phyloP scores from a whole-genome alignment of 2,113 vertebrate species.

The Ahaetulla prasina region DNA sequence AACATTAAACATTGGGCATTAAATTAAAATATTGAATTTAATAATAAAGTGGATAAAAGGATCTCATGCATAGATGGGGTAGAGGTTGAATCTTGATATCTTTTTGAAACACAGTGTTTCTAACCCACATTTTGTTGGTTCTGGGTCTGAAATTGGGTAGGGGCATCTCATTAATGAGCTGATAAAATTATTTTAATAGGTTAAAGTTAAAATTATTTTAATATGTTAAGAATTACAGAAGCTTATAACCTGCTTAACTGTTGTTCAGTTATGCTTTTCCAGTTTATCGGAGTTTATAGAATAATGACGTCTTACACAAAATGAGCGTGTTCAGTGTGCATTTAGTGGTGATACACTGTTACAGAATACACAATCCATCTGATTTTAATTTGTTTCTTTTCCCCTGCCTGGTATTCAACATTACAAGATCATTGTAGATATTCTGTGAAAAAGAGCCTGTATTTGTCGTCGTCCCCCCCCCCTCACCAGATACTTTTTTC shows the following conservation, averaged over 20 bases:
- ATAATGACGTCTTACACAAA: background rate
- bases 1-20: background rate
- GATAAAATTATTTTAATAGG: background rate
- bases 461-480: background rate
- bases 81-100: background rate
- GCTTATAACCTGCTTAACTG: background rate
- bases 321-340: background rate
- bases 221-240: background rate
- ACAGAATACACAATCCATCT: background rate
- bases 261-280: background rate
- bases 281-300: background rate
- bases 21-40: background rate
- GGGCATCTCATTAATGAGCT: background rate
- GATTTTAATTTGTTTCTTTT: too few relatives aligned
- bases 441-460: background rate
- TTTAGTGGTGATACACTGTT: background rate
- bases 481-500: background rate
- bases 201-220: too few relatives aligned
- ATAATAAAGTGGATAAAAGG: background rate
- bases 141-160: background rate
- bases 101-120: background rate
- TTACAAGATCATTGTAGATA: background rate
- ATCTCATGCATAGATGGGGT: background rate
- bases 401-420: background rate
- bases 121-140: background rate